Conservation (phyloP, 1,140 invertebrate genomes). For the Drosophila obscura region DNA sequence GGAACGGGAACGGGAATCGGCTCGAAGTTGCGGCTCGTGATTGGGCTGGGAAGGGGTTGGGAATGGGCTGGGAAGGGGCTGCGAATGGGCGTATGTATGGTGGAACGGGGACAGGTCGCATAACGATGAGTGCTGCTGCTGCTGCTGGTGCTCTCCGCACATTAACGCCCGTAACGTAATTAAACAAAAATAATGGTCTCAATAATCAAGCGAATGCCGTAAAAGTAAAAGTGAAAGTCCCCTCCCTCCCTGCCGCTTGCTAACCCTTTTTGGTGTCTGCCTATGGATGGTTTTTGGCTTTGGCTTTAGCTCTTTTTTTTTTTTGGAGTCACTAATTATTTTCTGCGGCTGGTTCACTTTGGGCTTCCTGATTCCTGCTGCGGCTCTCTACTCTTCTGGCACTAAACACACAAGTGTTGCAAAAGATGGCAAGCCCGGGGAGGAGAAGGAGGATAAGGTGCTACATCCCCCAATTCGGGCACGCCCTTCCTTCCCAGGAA, state of each 20-base stretch:
- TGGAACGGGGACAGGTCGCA: not conserved
- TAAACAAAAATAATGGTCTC: constrained; percentile 82
- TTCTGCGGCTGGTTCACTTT: constrained; percentile 19
- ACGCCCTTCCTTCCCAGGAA: no score
- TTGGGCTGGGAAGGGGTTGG: not conserved
- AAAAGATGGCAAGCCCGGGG: not conserved
- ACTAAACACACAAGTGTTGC: constrained; percentile 15
- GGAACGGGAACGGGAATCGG: not conserved
- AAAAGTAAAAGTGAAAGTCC: constrained; percentile 29
- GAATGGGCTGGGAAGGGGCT: not conserved
- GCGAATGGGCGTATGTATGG: not conserved
- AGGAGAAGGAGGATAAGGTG: not conserved
- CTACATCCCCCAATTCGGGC: not conserved
- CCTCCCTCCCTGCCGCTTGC: not conserved
- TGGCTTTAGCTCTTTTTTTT: constrained; percentile 2
- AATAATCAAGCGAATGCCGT: constrained; percentile 73
- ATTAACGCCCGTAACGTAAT: constrained; percentile 81
- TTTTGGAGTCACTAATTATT: constrained; percentile 42
- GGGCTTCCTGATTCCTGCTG: constrained; percentile 6
- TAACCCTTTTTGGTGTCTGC: constrained; percentile 12
- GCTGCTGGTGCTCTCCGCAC: constrained; percentile 55
- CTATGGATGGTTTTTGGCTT: not conserved
- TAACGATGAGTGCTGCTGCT: constrained; percentile 38
- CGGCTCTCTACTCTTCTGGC: not conserved
- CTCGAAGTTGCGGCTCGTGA: no score